Evolutionary conservation across 2,113 vertebrate genomes (phyloP).

Genomic region (Tapirus terrestris): DNA sequence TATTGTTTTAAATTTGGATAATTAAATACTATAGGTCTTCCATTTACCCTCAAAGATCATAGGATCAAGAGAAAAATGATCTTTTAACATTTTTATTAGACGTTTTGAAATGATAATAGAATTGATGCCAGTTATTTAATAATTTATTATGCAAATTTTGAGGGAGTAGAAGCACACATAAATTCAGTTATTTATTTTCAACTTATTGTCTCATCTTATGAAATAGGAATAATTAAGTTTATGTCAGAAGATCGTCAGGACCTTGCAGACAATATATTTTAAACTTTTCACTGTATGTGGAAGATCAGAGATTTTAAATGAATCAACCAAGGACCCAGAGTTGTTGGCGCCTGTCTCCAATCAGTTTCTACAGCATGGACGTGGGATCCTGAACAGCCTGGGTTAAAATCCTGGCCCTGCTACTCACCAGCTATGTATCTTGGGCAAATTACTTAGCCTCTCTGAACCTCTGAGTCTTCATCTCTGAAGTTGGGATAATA

Average conservation of each 20-base stretch:
- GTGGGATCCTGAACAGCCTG: neutral
- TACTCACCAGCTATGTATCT: neutral
- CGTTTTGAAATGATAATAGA: neutral
- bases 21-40: neutral
- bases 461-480: neutral
- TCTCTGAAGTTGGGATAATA: neutral
- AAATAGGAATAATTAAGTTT: neutral
- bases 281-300: neutral
- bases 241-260: neutral
- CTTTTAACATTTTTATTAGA: neutral
- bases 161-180: neutral
- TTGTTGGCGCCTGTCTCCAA: neutral
- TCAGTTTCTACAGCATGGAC: fast-evolving
- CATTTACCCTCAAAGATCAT: conserved; percentile 16
- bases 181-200: neutral
- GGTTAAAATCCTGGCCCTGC: neutral
- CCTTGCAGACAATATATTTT: neutral
- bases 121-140: neutral
- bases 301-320: neutral
- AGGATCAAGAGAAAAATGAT: neutral
- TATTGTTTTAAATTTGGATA: neutral
- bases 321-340: neutral
- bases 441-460: neutral
- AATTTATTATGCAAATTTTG: neutral
- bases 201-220: neutral